These are phyloP conservation scores for Heteromyza rotundicornis DNA, from an alignment of 2,888 invertebrate genomes.

Conservation along the genomic window DNA sequence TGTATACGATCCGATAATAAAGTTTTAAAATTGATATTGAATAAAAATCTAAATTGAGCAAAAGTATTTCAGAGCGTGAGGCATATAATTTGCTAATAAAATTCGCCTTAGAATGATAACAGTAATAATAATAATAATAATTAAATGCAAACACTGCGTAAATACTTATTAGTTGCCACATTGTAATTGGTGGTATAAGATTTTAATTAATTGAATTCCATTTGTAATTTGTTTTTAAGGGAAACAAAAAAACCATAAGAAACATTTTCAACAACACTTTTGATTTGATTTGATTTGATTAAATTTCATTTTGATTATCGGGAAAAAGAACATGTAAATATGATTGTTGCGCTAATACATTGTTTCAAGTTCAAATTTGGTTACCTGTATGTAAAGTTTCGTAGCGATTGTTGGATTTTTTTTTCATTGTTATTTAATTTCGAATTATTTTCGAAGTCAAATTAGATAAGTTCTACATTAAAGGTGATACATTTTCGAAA, in stretches of 20 bases:
- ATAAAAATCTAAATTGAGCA: constrained; percentile 16
- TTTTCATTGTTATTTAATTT: too few species aligned
- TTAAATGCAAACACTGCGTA: neutral
- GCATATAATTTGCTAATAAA: too few species aligned
- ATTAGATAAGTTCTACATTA: too few species aligned
- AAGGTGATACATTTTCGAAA: neutral
- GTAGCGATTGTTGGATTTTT: too few species aligned
- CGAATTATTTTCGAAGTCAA: too few species aligned
- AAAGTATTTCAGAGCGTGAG: constrained; percentile 9
- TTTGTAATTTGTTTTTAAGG: neutral
- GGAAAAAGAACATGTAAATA: constrained; percentile 19
- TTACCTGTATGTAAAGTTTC: too few species aligned
- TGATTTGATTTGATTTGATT: constrained; percentile 13
- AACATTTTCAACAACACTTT: constrained; percentile 3
- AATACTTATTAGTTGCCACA: neutral
- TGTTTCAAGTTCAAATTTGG: constrained; percentile 2
- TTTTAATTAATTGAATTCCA: neutral
- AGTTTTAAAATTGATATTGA: neutral
- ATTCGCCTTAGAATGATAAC: neutral
- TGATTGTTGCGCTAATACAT: constrained; percentile 31
- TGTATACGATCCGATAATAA: neutral
- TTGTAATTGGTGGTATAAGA: neutral
- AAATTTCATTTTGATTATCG: constrained; percentile 22
- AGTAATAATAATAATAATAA: neutral
- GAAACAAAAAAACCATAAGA: neutral